A percentile compares a stretch with the other conserved stretches of the same genome.
These are phyloP conservation scores for Tragelaphus scriptus DNA, from an alignment of 2,113 vertebrate species.

Conservation along the genomic window DNA sequence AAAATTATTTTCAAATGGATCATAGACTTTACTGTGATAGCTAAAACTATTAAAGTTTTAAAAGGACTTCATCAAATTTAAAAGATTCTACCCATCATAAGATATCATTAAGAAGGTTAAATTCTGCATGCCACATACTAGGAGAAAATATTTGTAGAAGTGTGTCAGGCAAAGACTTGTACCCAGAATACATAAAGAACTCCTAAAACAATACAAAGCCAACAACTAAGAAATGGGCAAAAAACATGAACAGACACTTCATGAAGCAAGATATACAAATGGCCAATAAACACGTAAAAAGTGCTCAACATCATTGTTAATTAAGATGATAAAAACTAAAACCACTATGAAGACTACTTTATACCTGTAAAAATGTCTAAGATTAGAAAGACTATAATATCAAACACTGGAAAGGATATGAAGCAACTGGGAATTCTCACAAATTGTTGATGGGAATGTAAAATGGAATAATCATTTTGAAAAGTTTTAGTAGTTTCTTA, in stretches of 20 bases:
- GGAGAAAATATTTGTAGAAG: not conserved
- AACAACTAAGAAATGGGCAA: not conserved
- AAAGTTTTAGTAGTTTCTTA: not conserved
- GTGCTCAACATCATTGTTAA: not conserved
- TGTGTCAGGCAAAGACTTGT: not conserved
- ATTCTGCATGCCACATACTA: not conserved
- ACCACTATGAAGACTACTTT: not conserved
- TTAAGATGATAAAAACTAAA: not conserved
- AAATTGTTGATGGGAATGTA: not conserved
- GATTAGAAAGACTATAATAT: not conserved
- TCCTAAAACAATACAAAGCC: not conserved
- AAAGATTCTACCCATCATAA: not conserved
- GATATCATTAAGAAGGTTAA: not conserved
- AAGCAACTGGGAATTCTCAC: not conserved
- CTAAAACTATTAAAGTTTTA: not conserved
- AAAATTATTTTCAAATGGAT: not conserved
- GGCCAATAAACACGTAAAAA: not conserved
- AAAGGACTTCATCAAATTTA: not conserved
- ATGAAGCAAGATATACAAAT: not conserved
- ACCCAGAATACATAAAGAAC: not conserved
- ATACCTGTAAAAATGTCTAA: not conserved
- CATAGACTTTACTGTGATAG: not conserved
- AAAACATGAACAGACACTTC: not conserved
- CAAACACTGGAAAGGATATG: not conserved
- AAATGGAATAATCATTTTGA: not conserved